phyloP scores from a whole-genome alignment of 2,888 invertebrate species.

The Seira sanloemensis region DNA sequence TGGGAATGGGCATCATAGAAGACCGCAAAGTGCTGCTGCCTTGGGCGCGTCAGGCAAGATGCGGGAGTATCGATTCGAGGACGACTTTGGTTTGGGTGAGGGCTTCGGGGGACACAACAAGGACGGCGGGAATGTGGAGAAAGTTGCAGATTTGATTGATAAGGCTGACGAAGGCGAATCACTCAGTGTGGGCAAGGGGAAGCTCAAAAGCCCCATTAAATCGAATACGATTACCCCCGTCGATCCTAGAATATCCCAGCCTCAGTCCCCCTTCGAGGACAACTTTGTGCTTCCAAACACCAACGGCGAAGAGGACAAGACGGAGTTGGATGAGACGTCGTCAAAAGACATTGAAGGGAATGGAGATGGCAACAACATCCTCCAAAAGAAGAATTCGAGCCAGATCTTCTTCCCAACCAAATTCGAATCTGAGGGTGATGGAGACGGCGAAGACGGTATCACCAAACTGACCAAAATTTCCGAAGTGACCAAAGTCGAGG shows the following conservation, averaged over 20 bases:
- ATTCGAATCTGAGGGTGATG: constrained; percentile 66
- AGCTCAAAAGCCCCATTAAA: constrained; percentile 39
- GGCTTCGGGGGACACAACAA: constrained; percentile 35
- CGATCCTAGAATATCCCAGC: constrained; percentile 50
- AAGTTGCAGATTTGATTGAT: not conserved
- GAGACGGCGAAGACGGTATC: constrained; percentile 28
- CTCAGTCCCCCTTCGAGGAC: constrained; percentile 72
- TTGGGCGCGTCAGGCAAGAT: constrained; percentile 12
- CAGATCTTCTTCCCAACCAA: constrained; percentile 71
- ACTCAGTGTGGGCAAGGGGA: constrained; percentile 5
- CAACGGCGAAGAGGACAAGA: constrained; percentile 23
- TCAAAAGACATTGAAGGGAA: constrained; percentile 1
- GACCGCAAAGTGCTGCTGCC: not conserved
- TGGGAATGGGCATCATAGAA: constrained; percentile 16
- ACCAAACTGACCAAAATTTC: constrained; percentile 14
- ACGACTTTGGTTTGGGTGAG: constrained; percentile 63
- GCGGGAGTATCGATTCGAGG: constrained; percentile 67
- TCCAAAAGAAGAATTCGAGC: too few species aligned
- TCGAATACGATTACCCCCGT: constrained; percentile 45
- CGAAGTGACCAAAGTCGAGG: not conserved
- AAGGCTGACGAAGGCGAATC: constrained; percentile 6
- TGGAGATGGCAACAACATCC: not conserved
- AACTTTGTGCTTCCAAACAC: constrained; percentile 64
- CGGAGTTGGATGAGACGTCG: not conserved
- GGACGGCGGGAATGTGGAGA: constrained; percentile 1